Evolutionary conservation across 1,140 invertebrate species (phyloP).

Genomic region (Pinna nobilis): DNA sequence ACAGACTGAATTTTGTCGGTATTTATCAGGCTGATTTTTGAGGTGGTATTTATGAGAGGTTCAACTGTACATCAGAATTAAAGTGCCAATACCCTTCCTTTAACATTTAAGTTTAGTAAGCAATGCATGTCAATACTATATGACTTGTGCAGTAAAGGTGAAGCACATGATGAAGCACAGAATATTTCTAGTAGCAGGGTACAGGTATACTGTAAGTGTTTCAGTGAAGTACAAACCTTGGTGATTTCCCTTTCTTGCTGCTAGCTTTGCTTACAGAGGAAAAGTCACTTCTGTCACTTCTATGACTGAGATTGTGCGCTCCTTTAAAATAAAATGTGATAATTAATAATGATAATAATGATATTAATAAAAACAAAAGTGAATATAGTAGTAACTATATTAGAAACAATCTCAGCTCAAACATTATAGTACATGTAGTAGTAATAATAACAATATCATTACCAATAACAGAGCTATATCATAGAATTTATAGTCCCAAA

Average conservation of each 20-base stretch:
- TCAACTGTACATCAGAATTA: too few species aligned
- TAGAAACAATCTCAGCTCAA: not conserved
- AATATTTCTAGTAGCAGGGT: not conserved
- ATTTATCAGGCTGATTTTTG: too few species aligned
- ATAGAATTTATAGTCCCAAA: not conserved
- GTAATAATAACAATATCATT: not conserved
- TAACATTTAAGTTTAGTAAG: too few species aligned
- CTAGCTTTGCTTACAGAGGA: constrained; percentile 35
- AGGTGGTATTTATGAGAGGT: too few species aligned
- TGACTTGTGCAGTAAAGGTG: not conserved
- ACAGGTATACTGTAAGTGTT: not conserved
- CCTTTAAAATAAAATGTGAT: not conserved
- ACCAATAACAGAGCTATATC: constrained; percentile 20
- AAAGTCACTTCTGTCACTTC: constrained; percentile 42
- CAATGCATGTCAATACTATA: not conserved
- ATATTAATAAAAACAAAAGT: not conserved
- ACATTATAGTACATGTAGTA: not conserved
- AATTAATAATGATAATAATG: not conserved
- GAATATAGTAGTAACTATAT: not conserved
- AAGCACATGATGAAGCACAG: not conserved
- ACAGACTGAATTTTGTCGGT: too few species aligned
- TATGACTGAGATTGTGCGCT: constrained; percentile 41
- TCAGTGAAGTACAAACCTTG: constrained; percentile 23
- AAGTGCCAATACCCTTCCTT: too few species aligned
- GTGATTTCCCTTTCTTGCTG: constrained; percentile 29